Base-by-base conservation (phyloP, 2,888 invertebrate species). In the Apodemia zela region DNA sequence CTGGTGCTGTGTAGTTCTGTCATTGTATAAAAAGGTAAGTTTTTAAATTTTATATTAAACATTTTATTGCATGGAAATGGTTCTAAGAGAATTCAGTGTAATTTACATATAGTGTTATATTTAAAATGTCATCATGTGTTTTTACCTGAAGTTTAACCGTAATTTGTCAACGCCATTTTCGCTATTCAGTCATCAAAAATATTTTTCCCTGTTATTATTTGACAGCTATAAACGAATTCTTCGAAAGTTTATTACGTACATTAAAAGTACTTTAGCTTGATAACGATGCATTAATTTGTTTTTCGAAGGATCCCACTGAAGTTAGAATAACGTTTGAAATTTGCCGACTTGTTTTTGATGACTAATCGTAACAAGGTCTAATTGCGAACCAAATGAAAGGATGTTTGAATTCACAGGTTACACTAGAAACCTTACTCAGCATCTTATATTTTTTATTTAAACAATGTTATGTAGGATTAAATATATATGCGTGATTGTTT, bases 141-240 rank as follows among this genome's bases (percentile, higher is more conserved):
- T n/a, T 17, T 17, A 47, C 47, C 8, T 17, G 1, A 47, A 47
- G 10, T n/a, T 45, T n/a, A 54, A 21, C 13, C 15, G 29, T 77
- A 78, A 83, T 82, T 77, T 78, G 71, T 72, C 76, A 85, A 82
- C 90, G 90, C 90, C 90, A 90, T 90, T 90, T 90, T 81, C 84
- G 83, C 79, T 82, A 77, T 77, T 77, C 77, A 82, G 78, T 81
- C 77, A 78, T 79, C 73, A 71, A 71, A 79, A 78, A 81, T 76
- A 82, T 81, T 85, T 83, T 84, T 83, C 70, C 73, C 77, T 8
- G 15, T 42, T 42, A 25, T 2, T 29, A 29, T 3, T 57, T 57
- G 57, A 57, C 57, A 57, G 57, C n/a, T 57, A n/a, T 57, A 57
- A 21, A 57, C 2, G 18, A 57, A 29, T 13, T 57, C 47, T 57